Percentiles rank a stretch among this genome's conserved stretches.
phyloP scores from a whole-genome alignment of 1,140 invertebrate species.

The Babylonia areolata region DNA sequence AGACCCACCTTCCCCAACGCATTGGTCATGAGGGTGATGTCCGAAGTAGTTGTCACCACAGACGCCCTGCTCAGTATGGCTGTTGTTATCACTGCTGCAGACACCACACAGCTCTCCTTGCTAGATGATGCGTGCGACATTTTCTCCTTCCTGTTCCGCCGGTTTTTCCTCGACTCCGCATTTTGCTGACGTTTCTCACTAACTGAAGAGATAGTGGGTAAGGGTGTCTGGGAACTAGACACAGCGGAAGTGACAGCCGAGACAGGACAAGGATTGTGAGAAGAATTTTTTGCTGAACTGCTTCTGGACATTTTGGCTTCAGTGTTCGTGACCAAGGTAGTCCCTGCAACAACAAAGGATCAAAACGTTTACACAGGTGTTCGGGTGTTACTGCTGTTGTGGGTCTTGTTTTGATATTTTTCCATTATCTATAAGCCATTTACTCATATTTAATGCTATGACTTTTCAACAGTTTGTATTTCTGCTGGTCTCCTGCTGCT shows the following conservation, averaged over 20 bases:
- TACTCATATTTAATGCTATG: too few species aligned
- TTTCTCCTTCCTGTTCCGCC: slow-evolving; percentile 30
- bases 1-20: slow-evolving; percentile 17
- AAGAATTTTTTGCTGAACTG: slow-evolving; percentile 2
- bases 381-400: neutral
- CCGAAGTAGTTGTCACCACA: neutral
- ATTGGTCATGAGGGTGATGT: slow-evolving; percentile 20
- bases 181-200: slow-evolving; percentile 7
- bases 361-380: neutral
- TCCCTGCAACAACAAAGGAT: slow-evolving; percentile 49
- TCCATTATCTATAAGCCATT: neutral
- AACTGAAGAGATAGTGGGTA: slow-evolving; percentile 3
- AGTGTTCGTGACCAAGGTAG: slow-evolving; percentile 56
- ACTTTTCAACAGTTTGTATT: too few species aligned
- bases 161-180: slow-evolving; percentile 27
- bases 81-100: neutral
- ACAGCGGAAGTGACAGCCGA: neutral
- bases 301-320: slow-evolving; percentile 45
- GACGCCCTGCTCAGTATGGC: neutral
- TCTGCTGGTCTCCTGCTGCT: too few species aligned
- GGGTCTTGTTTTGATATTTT: neutral
- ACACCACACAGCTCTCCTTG: slow-evolving; percentile 15
- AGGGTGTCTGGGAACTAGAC: neutral
- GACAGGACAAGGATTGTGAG: neutral
- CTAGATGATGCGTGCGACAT: neutral